A percentile compares a stretch with the other conserved stretches of the same genome.
Conservation (phyloP, 2,113 vertebrate species). For the Potamarius usumacintae region DNA sequence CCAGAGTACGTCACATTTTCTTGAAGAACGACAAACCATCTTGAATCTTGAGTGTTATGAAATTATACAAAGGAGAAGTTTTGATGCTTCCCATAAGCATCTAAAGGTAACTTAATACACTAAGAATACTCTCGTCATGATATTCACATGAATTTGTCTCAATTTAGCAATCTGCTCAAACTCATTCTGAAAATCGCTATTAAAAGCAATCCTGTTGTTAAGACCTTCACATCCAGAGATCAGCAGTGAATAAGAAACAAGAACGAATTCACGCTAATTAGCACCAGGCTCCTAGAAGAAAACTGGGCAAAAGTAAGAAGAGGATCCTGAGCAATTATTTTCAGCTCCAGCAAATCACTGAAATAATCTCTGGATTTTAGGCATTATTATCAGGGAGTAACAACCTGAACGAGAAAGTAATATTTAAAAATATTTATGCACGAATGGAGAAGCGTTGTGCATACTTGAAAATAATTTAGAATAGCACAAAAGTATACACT, state of each 20-base stretch:
- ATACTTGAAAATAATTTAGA: background rate
- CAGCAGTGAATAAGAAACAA: background rate
- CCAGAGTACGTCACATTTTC: background rate
- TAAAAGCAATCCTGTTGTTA: constrained; percentile 63
- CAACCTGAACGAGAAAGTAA: background rate
- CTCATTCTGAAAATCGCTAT: constrained; percentile 65
- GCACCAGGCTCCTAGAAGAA: background rate
- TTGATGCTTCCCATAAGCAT: background rate
- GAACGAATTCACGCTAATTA: constrained; percentile 18
- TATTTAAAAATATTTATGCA: background rate
- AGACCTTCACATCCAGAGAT: background rate
- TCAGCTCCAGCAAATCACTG: background rate
- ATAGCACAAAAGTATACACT: background rate
- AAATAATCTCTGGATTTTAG: background rate
- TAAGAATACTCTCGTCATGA: background rate
- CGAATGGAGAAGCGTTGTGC: background rate
- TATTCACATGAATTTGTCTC: background rate
- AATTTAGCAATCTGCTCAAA: background rate
- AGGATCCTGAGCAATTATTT: background rate
- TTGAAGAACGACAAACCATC: background rate
- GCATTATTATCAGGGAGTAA: background rate
- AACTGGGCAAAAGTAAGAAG: background rate
- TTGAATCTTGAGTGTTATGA: background rate
- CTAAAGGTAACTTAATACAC: background rate
- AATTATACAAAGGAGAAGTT: background rate